Base-by-base conservation (phyloP, 2,797 vertebrate genomes). In the Pipistrellus kuhlii region DNA sequence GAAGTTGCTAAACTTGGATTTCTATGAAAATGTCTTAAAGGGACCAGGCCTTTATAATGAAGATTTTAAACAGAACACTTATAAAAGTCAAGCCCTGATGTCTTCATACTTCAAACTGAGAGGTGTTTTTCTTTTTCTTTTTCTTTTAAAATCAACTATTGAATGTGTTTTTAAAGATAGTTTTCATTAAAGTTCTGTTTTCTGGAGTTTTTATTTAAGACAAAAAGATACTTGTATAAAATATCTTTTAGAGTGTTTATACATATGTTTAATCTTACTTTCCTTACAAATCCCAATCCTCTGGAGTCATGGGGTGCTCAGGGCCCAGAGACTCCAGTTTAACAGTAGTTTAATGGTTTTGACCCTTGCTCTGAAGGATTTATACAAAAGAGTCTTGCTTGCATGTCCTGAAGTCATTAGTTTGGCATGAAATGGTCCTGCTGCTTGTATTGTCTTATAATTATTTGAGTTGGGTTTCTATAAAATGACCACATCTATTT, bases 191-290 rank as follows among this genome's bases (percentile, higher is more conserved):
- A 84, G 44, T 90, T 94, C 71, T 86, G 4, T 69, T 91, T 93
- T 90, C 69, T 78, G 44, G 35, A 88, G 38, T 69, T 95, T 86
- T 90, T 30, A 92, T 92, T 96, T 94, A 4, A 21, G 51, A 90
- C 73, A 92, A 75, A 81, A 94, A 93, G 23, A 3, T 55, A 94
- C 86, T 93, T 94, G 83, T 93, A 62, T 95, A 95, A 94, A 95
- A 64, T 91, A 86, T 83, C 87, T 72, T 30, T 32, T 76, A 62
- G 46, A 81, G 14, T 88, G 78, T 96, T 94, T 93, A 96, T 35
- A 78, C 48, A 84, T 83, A 25, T 66, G 46, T 92, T 96, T 86
- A 91, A 27, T 64, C n/a, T 68, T 68, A 77, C 88, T 84, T 88
- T 94, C 89, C 68, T 94, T 83, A 76, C 71, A 96, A 88, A 94